Conservation (phyloP, 2,797 vertebrate genomes). For the Sebastes baramenuke region DNA sequence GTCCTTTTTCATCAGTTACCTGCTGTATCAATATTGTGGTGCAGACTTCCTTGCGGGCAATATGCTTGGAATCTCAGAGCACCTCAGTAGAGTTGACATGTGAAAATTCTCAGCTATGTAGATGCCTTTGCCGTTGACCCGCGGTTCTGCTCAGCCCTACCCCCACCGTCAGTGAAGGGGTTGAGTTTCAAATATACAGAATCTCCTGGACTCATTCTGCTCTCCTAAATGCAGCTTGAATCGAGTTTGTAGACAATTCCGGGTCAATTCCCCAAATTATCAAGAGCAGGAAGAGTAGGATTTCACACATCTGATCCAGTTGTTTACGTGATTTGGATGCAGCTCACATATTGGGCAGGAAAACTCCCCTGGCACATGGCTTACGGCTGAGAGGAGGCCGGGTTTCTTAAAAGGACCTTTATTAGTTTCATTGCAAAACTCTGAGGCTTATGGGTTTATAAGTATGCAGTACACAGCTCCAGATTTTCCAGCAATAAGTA, state of each 20-base stretch:
- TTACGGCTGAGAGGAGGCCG: conserved; percentile 53
- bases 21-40: conserved; percentile 60
- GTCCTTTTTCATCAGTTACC: conserved; percentile 37
- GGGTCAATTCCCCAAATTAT: conserved; percentile 41
- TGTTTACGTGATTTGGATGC: conserved; percentile 69
- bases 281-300: conserved; percentile 26
- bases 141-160: conserved; percentile 29
- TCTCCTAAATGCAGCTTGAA: conserved; percentile 28
- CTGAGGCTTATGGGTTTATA: conserved; percentile 72
- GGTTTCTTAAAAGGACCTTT: conserved; percentile 80
- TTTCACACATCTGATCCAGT: conserved; percentile 57
- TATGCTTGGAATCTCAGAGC: conserved; percentile 72
- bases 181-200: conserved; percentile 57
- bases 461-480: conserved; percentile 72
- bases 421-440: conserved; percentile 80
- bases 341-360: conserved; percentile 49
- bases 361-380: conserved; percentile 53
- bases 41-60: conserved; percentile 44
- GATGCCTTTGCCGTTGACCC: conserved; percentile 48
- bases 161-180: conserved; percentile 37
- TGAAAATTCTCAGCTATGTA: conserved; percentile 76
- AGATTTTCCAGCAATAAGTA: conserved; percentile 73
- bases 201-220: conserved; percentile 16
- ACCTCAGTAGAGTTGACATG: conserved; percentile 73
- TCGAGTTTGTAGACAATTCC: conserved; percentile 14